Conservation (phyloP, 1,140 invertebrate species). For the Zaprionus capensis region DNA sequence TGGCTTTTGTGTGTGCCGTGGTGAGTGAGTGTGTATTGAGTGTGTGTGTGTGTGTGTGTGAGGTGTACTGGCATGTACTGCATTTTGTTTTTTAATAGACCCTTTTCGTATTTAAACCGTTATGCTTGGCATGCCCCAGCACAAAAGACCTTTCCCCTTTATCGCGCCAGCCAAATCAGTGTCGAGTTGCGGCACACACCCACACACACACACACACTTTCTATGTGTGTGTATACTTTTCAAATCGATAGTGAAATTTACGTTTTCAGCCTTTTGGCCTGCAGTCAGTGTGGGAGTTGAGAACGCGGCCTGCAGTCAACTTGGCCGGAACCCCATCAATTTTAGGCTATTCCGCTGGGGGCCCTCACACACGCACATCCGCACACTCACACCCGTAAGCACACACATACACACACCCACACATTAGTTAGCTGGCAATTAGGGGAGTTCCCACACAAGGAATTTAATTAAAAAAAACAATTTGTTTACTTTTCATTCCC, state of each 20-base stretch:
- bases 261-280: conserved; percentile 24
- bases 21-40: conserved; percentile 14
- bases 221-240: conserved; percentile 11
- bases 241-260: conserved; percentile 47
- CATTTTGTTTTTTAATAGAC: conserved; percentile 81
- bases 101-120: conserved; percentile 79
- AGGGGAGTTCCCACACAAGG: conserved; percentile 33
- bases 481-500: conserved; percentile 33
- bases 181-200: conserved; percentile 65
- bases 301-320: conserved; percentile 15
- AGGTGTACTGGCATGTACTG: conserved; percentile 67
- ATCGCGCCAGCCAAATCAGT: conserved; percentile 79
- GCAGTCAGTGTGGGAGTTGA: background rate
- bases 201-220: conserved; percentile 8
- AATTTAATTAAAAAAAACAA: conserved; percentile 61
- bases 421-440: conserved; percentile 49
- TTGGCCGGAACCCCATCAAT: conserved; percentile 57
- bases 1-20: conserved; percentile 64
- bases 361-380: conserved; percentile 15
- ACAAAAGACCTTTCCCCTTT: conserved; percentile 71
- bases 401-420: conserved; percentile 11
- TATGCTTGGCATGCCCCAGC: conserved; percentile 71
- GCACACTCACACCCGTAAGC: conserved; percentile 9
- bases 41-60: conserved; percentile 34
- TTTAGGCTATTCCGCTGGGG: conserved; percentile 45